Percentiles rank a stretch among this genome's conserved stretches.
phyloP scores from a whole-genome alignment of 2,113 vertebrate genomes.

The Peromyscus leucopus region DNA sequence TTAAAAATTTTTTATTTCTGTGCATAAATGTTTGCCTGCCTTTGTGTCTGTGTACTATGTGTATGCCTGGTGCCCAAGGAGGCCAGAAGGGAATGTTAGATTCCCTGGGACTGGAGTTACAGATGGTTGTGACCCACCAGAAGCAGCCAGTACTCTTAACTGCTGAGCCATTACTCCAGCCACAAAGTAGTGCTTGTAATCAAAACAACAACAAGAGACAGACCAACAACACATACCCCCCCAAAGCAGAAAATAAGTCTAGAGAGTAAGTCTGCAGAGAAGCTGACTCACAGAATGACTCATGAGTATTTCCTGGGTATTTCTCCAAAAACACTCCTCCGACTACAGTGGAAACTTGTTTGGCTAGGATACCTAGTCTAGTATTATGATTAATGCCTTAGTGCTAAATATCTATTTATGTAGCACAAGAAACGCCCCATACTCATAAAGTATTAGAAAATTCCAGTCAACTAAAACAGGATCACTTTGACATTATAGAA shows the following conservation, averaged over 20 bases:
- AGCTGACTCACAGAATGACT: conserved; percentile 57
- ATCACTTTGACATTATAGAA: conserved; percentile 19
- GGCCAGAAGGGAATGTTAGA: neutral
- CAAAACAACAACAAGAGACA: conserved; percentile 50
- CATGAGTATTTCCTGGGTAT: conserved; percentile 62
- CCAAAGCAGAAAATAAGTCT: conserved; percentile 49
- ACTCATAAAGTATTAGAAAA: conserved; percentile 33
- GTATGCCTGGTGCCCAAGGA: neutral
- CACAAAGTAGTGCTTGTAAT: conserved; percentile 12
- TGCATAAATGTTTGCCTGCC: neutral
- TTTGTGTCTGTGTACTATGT: neutral
- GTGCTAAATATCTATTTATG: conserved; percentile 58
- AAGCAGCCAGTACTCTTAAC: neutral
- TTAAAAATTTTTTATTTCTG: neutral
- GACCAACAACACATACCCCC: neutral
- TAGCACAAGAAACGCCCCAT: conserved; percentile 41
- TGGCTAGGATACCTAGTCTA: conserved; percentile 53
- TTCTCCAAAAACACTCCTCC: conserved; percentile 42
- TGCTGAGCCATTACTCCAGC: neutral
- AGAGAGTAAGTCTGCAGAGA: conserved; percentile 50
- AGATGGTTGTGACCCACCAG: neutral
- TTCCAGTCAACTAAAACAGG: neutral
- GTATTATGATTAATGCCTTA: conserved; percentile 56
- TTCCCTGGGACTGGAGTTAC: neutral
- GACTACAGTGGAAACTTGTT: conserved; percentile 65